Conservation (phyloP, 2,797 vertebrate species). For the Sternotherus odoratus region DNA sequence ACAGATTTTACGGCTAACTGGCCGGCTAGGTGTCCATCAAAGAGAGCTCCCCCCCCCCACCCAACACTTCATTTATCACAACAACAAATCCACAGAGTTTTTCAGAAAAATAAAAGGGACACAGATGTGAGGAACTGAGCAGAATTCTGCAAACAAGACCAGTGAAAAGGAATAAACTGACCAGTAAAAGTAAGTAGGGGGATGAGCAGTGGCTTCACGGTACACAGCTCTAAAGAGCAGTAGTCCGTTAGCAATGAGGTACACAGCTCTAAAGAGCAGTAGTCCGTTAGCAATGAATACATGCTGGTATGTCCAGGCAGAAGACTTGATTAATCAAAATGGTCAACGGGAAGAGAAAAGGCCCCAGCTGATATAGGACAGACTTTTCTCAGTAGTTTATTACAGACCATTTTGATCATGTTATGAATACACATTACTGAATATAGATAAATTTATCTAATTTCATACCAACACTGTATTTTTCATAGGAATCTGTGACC, state of each 20-base stretch:
- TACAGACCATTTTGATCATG: background rate
- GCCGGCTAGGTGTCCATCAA: too few relatives aligned
- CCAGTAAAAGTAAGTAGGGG: background rate
- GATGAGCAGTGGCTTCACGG: background rate
- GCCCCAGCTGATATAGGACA: rapidly evolving
- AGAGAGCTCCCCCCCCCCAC: too few relatives aligned
- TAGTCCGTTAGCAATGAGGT: background rate
- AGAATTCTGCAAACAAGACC: background rate
- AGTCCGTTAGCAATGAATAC: background rate
- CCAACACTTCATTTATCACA: background rate
- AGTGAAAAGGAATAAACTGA: background rate
- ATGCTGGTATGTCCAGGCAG: rapidly evolving
- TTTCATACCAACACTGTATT: background rate
- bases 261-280: background rate
- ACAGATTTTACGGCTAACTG: too few relatives aligned
- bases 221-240: background rate
- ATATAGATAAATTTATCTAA: background rate
- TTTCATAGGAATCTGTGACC: conserved; percentile 10
- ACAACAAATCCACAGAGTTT: background rate
- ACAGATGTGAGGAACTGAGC: background rate
- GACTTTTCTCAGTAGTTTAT: background rate
- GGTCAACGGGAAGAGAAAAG: background rate
- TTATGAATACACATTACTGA: rapidly evolving
- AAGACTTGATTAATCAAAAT: background rate
- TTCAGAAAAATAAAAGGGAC: background rate